These are phyloP conservation scores for Alces alces DNA, from an alignment of 2,113 vertebrate species.

Conservation along the genomic window DNA sequence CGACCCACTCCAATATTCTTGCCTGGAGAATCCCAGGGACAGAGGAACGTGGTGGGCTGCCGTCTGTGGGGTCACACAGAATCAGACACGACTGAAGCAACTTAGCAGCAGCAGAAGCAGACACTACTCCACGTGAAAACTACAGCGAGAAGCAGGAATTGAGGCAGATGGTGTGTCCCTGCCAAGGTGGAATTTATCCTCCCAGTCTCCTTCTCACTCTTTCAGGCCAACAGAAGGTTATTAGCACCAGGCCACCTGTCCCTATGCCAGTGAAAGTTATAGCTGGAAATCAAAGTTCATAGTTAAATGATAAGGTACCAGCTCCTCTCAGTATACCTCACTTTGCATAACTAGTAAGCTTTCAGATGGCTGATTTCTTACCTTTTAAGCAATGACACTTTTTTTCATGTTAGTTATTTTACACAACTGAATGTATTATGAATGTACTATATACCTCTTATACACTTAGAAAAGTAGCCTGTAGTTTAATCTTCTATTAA, in stretches of 20 bases:
- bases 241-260: not conserved
- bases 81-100: rapidly evolving
- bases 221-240: not conserved
- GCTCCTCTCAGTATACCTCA: not conserved
- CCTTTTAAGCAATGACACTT: not conserved
- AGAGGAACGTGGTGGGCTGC: not conserved
- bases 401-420: not conserved
- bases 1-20: not conserved
- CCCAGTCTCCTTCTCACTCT: not conserved
- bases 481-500: not conserved
- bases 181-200: not conserved
- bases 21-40: not conserved
- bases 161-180: not conserved
- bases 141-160: not conserved
- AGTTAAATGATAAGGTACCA: not conserved
- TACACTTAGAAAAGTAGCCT: not conserved
- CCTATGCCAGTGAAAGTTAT: not conserved
- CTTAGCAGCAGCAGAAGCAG: not conserved
- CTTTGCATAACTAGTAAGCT: not conserved
- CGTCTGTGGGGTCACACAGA: not conserved
- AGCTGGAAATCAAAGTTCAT: not conserved
- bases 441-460: not conserved
- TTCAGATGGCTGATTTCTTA: not conserved
- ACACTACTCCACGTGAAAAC: not conserved
- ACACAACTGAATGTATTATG: not conserved